Percentiles rank a stretch among this genome's conserved stretches.
phyloP scores from a whole-genome alignment of 2,113 vertebrate species.

The Leptobrachium ailaonicum region DNA sequence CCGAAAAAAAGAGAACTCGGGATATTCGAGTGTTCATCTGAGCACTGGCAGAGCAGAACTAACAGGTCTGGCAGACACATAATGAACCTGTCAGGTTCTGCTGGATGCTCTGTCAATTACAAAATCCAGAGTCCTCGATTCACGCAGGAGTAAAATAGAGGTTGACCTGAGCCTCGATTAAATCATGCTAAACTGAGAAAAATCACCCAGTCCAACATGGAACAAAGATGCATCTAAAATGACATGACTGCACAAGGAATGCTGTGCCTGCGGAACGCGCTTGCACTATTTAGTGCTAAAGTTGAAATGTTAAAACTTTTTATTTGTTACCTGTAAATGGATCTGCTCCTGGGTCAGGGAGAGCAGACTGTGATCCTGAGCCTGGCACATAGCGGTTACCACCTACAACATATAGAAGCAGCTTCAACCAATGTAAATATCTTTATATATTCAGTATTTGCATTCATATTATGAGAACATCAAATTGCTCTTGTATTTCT shows the following conservation, averaged over 20 bases:
- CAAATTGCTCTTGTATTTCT: too few relatives aligned
- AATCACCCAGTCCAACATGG: too few relatives aligned
- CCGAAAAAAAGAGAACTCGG: too few relatives aligned
- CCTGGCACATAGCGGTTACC: constrained; percentile 89
- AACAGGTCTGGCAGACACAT: too few relatives aligned
- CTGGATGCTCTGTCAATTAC: not conserved
- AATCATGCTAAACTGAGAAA: too few relatives aligned
- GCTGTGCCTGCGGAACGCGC: not conserved
- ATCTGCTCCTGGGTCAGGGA: constrained; percentile 68
- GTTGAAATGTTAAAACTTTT: not conserved
- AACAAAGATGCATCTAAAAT: not conserved
- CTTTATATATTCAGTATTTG: too few relatives aligned
- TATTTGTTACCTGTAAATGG: constrained; percentile 80
- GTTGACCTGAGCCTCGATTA: too few relatives aligned
- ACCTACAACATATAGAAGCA: constrained; percentile 65
- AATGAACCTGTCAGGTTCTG: not conserved
- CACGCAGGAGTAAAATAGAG: not conserved
- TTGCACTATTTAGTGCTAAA: not conserved
- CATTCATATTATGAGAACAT: too few relatives aligned
- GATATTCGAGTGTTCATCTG: too few relatives aligned
- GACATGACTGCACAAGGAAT: too few relatives aligned
- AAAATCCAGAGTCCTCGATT: not conserved
- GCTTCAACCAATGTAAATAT: too few relatives aligned
- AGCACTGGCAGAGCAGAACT: too few relatives aligned
- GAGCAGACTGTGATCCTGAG: constrained; percentile 56